phyloP scores from a whole-genome alignment of 2,888 invertebrate genomes.

The Slavum lentiscoides region DNA sequence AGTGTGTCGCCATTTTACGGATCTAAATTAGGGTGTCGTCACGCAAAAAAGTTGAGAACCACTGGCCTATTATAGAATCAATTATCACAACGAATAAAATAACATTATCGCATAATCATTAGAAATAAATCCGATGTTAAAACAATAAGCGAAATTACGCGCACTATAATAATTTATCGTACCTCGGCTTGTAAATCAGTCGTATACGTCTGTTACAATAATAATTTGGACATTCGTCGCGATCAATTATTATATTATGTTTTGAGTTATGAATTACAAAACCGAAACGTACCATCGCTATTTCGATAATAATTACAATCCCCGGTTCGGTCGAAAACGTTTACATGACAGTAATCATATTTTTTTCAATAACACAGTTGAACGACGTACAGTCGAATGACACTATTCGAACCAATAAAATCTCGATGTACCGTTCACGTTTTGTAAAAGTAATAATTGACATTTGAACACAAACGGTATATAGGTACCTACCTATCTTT shows the following conservation, averaged over 20 bases:
- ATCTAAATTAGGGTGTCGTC: too few species aligned
- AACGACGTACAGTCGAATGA: not conserved
- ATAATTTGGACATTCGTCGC: not conserved
- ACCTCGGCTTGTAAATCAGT: not conserved
- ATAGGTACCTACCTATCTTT: too few species aligned
- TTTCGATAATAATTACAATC: not conserved
- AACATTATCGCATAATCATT: too few species aligned
- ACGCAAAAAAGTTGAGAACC: too few species aligned
- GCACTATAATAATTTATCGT: not conserved
- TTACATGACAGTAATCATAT: not conserved
- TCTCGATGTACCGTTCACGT: slow-evolving; percentile 4
- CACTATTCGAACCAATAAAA: not conserved
- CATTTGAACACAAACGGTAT: slow-evolving; percentile 12
- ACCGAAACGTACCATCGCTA: not conserved
- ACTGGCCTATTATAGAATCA: too few species aligned
- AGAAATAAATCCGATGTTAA: not conserved
- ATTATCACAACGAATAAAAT: too few species aligned
- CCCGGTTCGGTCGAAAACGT: not conserved
- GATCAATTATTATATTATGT: not conserved
- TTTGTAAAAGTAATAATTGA: slow-evolving; percentile 27
- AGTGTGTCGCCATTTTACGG: too few species aligned
- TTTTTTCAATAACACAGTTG: not conserved
- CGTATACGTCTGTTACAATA: not conserved
- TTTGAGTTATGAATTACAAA: not conserved
- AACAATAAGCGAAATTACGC: not conserved